phyloP scores from a whole-genome alignment of 2,797 vertebrate species.

The Brotula barbata region DNA sequence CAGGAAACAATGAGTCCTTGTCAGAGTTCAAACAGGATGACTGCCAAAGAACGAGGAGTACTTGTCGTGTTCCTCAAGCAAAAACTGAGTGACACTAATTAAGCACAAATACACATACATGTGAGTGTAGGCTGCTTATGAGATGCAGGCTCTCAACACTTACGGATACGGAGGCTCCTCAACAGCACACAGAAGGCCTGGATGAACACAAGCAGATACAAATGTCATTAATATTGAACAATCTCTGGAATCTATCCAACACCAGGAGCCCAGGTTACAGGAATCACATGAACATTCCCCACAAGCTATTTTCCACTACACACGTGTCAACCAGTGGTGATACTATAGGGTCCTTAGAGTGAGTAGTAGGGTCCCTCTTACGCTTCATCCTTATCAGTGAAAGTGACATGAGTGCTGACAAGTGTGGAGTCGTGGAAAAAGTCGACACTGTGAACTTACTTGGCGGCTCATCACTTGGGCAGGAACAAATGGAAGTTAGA shows the following conservation, averaged over 20 bases:
- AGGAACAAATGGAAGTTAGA: not conserved
- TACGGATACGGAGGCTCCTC: conserved; percentile 75
- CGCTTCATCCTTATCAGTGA: conserved; percentile 57
- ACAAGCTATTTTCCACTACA: conserved; percentile 47
- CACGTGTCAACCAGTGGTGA: conserved; percentile 16
- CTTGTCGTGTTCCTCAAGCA: not conserved
- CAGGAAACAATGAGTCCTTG: conserved; percentile 4
- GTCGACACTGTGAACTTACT: conserved; percentile 62
- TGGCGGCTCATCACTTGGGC: conserved; percentile 55
- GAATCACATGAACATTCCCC: conserved; percentile 31
- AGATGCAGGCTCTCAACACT: conserved; percentile 50
- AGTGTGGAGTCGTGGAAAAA: conserved; percentile 23
- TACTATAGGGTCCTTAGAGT: conserved; percentile 14
- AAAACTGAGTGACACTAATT: not conserved
- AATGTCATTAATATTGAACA: conserved; percentile 34
- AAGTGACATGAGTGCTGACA: conserved; percentile 39
- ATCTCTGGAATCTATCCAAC: conserved; percentile 22
- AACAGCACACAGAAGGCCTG: conserved; percentile 65
- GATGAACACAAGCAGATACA: conserved; percentile 43
- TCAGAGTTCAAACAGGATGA: not conserved
- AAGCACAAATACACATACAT: conserved; percentile 8
- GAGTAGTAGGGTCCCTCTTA: conserved; percentile 20
- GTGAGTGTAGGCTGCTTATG: conserved; percentile 9
- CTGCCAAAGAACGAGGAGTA: conserved; percentile 3
- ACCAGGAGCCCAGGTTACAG: conserved; percentile 29